These are phyloP conservation scores for Pedetes capensis DNA, from an alignment of 2,113 vertebrate genomes.

Conservation along the genomic window DNA sequence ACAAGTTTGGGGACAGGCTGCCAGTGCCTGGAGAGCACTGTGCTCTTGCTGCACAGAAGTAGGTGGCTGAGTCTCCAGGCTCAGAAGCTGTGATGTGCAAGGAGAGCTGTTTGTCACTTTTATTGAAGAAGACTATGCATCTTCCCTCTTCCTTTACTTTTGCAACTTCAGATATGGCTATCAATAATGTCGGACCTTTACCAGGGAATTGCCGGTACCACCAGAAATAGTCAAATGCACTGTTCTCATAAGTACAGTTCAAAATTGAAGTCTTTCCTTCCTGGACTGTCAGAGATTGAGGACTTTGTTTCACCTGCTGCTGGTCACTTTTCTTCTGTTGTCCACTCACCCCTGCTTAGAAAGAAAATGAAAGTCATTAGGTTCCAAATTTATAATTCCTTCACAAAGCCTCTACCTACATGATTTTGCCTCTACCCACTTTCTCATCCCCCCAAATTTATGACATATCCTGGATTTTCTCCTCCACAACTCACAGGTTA, in stretches of 20 bases:
- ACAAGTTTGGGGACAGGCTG: neutral
- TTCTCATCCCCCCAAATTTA: neutral
- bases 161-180: rapidly evolving
- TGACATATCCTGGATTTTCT: neutral
- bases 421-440: neutral
- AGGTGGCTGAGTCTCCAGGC: constrained; percentile 50
- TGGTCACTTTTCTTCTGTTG: constrained; percentile 21
- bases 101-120: neutral
- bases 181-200: neutral
- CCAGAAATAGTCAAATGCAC: neutral
- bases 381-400: neutral
- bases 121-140: neutral
- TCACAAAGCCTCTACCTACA: neutral
- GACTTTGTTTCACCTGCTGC: constrained; percentile 46
- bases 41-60: constrained; percentile 46
- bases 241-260: constrained; percentile 19
- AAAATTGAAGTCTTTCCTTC: neutral
- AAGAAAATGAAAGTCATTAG: neutral
- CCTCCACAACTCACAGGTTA: constrained; percentile 24
- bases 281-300: neutral
- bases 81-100: neutral
- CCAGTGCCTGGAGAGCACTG: constrained; percentile 25
- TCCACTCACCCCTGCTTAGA: constrained; percentile 44
- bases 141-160: neutral
- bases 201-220: constrained; percentile 37